Conservation (phyloP, 2,888 invertebrate species). For the Amblyjoppa fuscipennis region DNA sequence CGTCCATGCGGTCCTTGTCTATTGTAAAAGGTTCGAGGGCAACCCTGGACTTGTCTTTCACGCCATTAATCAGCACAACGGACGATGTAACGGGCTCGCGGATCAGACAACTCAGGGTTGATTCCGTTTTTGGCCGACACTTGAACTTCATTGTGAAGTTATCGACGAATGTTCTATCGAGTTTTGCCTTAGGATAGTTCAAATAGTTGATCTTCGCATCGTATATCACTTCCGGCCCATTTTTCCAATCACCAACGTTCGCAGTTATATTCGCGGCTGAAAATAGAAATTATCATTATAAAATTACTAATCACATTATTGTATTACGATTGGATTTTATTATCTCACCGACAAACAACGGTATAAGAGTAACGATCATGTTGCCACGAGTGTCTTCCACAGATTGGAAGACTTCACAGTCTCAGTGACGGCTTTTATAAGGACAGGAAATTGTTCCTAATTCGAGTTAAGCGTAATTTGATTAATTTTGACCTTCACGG, state of each 20-base stretch:
- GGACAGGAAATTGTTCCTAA: background rate
- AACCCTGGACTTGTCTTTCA: background rate
- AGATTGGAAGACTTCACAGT: background rate
- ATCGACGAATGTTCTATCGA: background rate
- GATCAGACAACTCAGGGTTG: constrained; percentile 36
- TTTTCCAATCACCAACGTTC: constrained; percentile 37
- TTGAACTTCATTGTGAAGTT: constrained; percentile 31
- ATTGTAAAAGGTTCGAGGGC: background rate
- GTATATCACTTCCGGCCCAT: constrained; percentile 57
- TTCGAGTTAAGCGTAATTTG: background rate
- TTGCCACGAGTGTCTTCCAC: background rate
- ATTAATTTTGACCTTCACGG: background rate
- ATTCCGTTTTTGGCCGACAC: constrained; percentile 46
- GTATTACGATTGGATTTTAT: background rate
- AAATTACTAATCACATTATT: background rate
- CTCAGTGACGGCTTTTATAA: constrained; percentile 4
- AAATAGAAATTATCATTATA: background rate
- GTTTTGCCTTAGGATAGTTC: background rate
- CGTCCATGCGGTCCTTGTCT: constrained; percentile 23
- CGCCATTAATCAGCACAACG: background rate
- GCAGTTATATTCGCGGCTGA: constrained; percentile 14
- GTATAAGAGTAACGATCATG: constrained; percentile 25
- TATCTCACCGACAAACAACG: constrained; percentile 31
- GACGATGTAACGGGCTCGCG: constrained; percentile 12
- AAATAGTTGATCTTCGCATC: constrained; percentile 49